A percentile compares a stretch with the other conserved stretches of the same genome.
phyloP scores from a whole-genome alignment of 92 coral and sea anemone genomes.

The Epizoanthus stellaris region DNA sequence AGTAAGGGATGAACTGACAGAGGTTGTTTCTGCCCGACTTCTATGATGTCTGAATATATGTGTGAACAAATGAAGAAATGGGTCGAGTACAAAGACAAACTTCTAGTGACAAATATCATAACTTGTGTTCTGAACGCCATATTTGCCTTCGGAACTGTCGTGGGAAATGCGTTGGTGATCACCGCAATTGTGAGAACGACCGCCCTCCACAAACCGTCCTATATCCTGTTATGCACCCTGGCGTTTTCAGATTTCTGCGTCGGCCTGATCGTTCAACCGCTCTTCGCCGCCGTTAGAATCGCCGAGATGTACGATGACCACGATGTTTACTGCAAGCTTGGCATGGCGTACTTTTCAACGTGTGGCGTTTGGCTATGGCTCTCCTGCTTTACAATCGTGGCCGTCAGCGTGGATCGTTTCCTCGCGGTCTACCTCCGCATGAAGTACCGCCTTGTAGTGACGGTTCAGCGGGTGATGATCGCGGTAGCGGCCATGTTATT shows the following conservation, averaged over 20 bases:
- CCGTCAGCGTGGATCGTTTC: slow-evolving; percentile 34
- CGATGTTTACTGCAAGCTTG: slow-evolving; percentile 24
- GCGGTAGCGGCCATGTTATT: slow-evolving; percentile 13
- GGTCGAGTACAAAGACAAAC: slow-evolving; percentile 3
- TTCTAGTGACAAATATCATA: not conserved
- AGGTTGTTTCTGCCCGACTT: too few relatives aligned
- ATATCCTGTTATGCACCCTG: slow-evolving; percentile 12
- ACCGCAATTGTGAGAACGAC: slow-evolving; percentile 20
- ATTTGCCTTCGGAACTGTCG: not conserved
- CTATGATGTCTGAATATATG: slow-evolving; percentile 9
- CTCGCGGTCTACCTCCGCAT: slow-evolving; percentile 36
- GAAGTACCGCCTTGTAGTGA: slow-evolving; percentile 29
- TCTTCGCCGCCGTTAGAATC: slow-evolving; percentile 23
- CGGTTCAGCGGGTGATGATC: slow-evolving; percentile 15
- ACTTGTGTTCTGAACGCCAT: slow-evolving; percentile 16
- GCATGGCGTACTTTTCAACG: slow-evolving; percentile 39
- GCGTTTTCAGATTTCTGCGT: slow-evolving; percentile 36
- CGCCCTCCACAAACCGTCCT: slow-evolving; percentile 33
- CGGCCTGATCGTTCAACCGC: slow-evolving; percentile 33
- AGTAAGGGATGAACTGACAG: too few relatives aligned
- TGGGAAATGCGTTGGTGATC: slow-evolving; percentile 20
- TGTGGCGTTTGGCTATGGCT: slow-evolving; percentile 38
- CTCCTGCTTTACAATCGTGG: slow-evolving; percentile 33
- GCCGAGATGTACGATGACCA: slow-evolving; percentile 17
- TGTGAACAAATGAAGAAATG: slow-evolving; percentile 22